Base-by-base conservation (phyloP, 2,888 invertebrate genomes). In the Lasioglossum marginatum region DNA sequence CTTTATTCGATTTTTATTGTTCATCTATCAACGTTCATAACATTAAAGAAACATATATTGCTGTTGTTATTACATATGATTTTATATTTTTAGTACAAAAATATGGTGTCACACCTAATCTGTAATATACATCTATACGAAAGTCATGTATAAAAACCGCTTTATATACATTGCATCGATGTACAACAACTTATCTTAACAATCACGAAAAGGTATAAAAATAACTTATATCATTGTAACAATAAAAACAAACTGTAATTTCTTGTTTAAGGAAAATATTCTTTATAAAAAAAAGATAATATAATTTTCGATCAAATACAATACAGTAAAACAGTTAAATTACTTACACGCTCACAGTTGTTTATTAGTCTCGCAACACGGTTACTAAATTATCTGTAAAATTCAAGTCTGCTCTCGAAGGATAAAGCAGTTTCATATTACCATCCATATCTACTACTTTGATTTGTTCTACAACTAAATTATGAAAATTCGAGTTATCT, bases 351-450 rank as follows among this genome's bases (percentile, higher is more conserved):
- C 43, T 43, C 12, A 43, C 45, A 70, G 27, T 75, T 37, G 19
- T 77, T 74, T 77, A 77, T 87, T 91, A 93, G 70, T 93, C 92
- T 77, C 94, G 87, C 60, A 92, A 77, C 63, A 94, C 89, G 75
- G 90, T 87, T 60, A 94, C 86, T 34, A 83, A 87, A 79, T 90
- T 91, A n/a, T 95, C 96, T 77, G 96, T 96, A 89, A 96, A 96
- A 1, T 95, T 94, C 79, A 98, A 96, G 95, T 98, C 98, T 0
- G 96, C 96, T 90, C 97, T 96, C 0, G 98, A 97, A 0, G 98
- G 98, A 94, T 97, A 98, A 4, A 98, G 96, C n/a, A 96, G 96
- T 93, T 97, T 97, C 89, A 98, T 95, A 87, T 97, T 97, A 14
- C 97, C 97, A 87, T 97, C 97, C 57, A 93, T 94, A 89, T 98